These are phyloP conservation scores for Dicyrtomina minuta DNA, from an alignment of 2,888 invertebrate species.

Conservation along the genomic window DNA sequence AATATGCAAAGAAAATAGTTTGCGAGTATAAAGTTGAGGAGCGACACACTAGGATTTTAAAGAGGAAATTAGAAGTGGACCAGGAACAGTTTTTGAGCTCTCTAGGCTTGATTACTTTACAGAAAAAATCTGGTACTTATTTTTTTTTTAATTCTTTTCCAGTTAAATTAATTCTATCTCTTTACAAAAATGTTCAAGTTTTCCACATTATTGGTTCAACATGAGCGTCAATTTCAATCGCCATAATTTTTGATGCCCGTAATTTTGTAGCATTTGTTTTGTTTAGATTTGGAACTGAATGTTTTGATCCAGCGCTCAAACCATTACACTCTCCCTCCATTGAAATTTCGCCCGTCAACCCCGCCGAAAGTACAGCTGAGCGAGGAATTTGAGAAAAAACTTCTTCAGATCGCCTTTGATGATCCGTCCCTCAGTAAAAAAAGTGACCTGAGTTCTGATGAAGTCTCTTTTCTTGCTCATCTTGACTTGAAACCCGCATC, in stretches of 20 bases:
- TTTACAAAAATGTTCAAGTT: too few species aligned
- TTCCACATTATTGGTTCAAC: too few species aligned
- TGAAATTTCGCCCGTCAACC: conserved; percentile 41
- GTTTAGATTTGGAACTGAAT: conserved; percentile 47
- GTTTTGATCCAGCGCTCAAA: conserved; percentile 46
- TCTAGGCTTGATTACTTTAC: conserved; percentile 43
- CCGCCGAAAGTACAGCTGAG: conserved; percentile 33
- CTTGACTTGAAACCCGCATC: conserved; percentile 46
- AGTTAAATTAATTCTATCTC: too few species aligned
- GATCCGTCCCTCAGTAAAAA: conserved; percentile 43
- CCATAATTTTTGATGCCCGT: too few species aligned
- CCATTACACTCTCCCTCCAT: conserved; percentile 41
- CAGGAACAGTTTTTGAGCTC: conserved; percentile 43
- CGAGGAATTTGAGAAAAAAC: conserved; percentile 40
- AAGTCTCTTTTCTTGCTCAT: conserved; percentile 43
- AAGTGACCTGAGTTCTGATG: conserved; percentile 31
- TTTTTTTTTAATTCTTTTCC: too few species aligned
- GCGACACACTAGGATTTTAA: conserved; percentile 30
- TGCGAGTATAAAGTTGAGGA: conserved; percentile 39
- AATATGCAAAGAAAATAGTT: conserved; percentile 42
- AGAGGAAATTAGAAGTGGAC: conserved; percentile 28
- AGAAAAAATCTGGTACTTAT: conserved; percentile 44
- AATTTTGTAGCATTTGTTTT: too few species aligned
- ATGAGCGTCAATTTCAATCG: too few species aligned
- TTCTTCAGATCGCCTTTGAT: conserved; percentile 45